Evolutionary conservation across 2,113 vertebrate genomes (phyloP), one percentile per base, ranked within the genome.

Genomic region (Cochlearius cochlearius): DNA sequence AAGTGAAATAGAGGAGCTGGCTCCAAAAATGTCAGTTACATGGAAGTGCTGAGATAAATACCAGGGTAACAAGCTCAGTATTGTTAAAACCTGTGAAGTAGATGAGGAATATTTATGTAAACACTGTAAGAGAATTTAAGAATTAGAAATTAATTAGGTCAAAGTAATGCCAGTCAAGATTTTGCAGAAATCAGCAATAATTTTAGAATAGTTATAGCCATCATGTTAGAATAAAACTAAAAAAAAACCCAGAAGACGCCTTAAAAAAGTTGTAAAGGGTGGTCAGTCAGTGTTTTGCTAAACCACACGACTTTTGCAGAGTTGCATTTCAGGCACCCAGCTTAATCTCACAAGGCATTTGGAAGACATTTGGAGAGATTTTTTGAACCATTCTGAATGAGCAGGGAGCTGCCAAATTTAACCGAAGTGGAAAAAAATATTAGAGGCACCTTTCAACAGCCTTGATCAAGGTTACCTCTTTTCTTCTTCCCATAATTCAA

Each of bases 131-230:
- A 79, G 58, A 91, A 66, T 64, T 75, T 87, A 95, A 92, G 45
- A 90, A 80, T 30, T 78, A 73, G 32, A 87, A 92, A 83, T 85
- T n/a, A 86, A 95, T 93, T 74, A 71, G 18, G 63, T 93, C 60
- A 66, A 92, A 90, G 45, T 41, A 68, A 85, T 47, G 34, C 50
- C 74, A 78, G 41, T 67, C 72, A 86, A 86, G 29, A 75, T 73
- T 76, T 64, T 90, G 16, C 36, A 88, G 53, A 58, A 86, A 43
- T 67, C 36, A 64, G 23, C 27, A 76, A 30, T 56, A 82, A 59
- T 56, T 86, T 88, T 76, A 79, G 29, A 67, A 85, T 55, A 72
- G 32, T n/a, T 93, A 30, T 32, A 68, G 16, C 39, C n/a, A 59
- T 62, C 22, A n/a, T 73, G 10, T 38, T 60, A 58, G 50, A 95